Evolutionary conservation across 2,888 invertebrate genomes (phyloP).

Genomic region (Leptinotarsa tumamoca): DNA sequence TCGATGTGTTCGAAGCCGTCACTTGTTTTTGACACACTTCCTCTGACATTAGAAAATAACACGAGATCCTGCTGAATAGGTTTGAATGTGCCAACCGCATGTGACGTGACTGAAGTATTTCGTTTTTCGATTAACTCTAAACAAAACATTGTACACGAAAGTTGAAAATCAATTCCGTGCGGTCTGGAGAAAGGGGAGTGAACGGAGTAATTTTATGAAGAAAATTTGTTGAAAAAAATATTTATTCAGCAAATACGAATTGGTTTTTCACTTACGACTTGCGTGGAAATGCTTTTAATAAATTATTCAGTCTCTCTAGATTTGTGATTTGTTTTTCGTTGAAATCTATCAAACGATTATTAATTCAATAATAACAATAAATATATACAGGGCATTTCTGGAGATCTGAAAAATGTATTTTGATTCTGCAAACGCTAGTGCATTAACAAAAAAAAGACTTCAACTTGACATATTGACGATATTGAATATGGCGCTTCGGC

Average conservation of each 20-base stretch:
- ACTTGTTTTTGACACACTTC: constrained; percentile 46
- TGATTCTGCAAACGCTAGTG: too few species aligned
- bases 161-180: constrained; percentile 40
- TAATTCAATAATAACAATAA: too few species aligned
- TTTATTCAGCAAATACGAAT: background rate
- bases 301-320: too few species aligned
- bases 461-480: too few species aligned
- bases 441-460: too few species aligned
- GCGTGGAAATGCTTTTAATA: too few species aligned
- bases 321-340: too few species aligned
- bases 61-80: constrained; percentile 30
- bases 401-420: too few species aligned
- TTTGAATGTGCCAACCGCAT: constrained; percentile 36
- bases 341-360: too few species aligned
- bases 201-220: constrained; percentile 23
- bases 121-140: constrained; percentile 41
- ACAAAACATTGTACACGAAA: constrained; percentile 40
- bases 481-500: too few species aligned
- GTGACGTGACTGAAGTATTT: constrained; percentile 37
- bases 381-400: too few species aligned
- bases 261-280: too few species aligned
- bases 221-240: background rate
- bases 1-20: constrained; percentile 36
- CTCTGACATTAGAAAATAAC: constrained; percentile 37
- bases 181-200: constrained; percentile 37